Percentiles rank a stretch among this genome's conserved stretches.
These are phyloP conservation scores for Gymnopithys bicolor DNA, from an alignment of 2,797 vertebrate species.

Conservation along the genomic window DNA sequence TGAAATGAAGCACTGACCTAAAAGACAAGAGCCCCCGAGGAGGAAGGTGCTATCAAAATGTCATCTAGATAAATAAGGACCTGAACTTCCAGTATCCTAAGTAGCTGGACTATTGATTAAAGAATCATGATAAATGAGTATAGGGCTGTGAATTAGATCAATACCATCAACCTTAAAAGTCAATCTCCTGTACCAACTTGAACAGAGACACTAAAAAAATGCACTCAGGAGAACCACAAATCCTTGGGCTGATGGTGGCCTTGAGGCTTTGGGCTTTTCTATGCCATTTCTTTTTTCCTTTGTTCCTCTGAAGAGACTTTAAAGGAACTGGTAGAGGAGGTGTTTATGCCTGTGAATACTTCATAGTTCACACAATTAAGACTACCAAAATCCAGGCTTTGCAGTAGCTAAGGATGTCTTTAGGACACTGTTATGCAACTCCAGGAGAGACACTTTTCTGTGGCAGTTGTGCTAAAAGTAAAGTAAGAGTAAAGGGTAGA, in stretches of 20 bases:
- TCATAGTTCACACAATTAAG: neutral
- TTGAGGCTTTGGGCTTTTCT: conserved; percentile 30
- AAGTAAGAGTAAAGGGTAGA: neutral
- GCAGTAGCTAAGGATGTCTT: neutral
- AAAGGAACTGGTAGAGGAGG: neutral
- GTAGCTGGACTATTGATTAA: conserved; percentile 68
- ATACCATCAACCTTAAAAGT: conserved; percentile 65
- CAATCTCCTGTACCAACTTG: conserved; percentile 63
- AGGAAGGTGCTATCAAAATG: conserved; percentile 61
- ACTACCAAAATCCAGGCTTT: neutral
- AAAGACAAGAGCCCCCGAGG: conserved; percentile 36
- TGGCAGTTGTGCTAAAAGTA: neutral
- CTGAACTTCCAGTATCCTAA: conserved; percentile 55
- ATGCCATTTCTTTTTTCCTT: neutral
- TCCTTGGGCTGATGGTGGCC: conserved; percentile 47
- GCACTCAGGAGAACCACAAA: conserved; percentile 51
- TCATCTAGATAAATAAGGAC: conserved; percentile 56
- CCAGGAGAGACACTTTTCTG: neutral
- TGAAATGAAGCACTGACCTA: conserved; percentile 12
- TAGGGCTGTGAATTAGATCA: conserved; percentile 63
- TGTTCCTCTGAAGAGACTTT: conserved; percentile 5
- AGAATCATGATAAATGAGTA: conserved; percentile 69
- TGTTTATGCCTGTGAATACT: neutral
- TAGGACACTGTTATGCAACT: neutral
- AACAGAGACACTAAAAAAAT: conserved; percentile 58